These are phyloP conservation scores for Yponomeuta sedellus DNA, from an alignment of 2,888 invertebrate species.

Conservation along the genomic window DNA sequence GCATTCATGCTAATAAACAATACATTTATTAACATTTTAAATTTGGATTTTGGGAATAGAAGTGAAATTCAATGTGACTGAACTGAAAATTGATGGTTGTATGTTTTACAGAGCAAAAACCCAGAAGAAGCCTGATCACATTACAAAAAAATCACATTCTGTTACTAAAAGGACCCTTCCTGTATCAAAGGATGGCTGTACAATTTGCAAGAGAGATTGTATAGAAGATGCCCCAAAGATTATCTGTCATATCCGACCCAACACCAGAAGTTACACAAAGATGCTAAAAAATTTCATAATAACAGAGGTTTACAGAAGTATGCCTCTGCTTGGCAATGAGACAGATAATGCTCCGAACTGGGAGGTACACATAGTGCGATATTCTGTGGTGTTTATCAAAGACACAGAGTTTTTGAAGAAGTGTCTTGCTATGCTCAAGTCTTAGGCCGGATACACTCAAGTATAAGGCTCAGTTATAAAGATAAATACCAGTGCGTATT, in stretches of 20 bases:
- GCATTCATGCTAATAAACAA: no score
- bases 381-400: constrained; percentile 41
- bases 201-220: constrained; percentile 21
- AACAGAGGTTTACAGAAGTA: constrained; percentile 54
- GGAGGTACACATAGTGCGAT: constrained; percentile 54
- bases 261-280: constrained; percentile 43
- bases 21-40: no score
- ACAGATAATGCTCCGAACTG: constrained; percentile 46
- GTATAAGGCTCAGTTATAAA: no score
- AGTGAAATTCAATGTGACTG: no score
- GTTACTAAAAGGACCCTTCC: constrained; percentile 4
- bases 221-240: constrained; percentile 28
- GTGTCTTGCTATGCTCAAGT: background rate
- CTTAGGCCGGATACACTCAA: background rate
- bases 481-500: no score
- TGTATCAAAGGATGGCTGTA: constrained; percentile 12
- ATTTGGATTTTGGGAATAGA: no score
- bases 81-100: background rate
- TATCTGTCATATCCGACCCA: constrained; percentile 25
- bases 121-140: background rate
- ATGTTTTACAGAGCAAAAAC: background rate
- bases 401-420: constrained; percentile 15
- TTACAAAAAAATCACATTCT: constrained; percentile 16
- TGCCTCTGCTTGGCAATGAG: constrained; percentile 61
- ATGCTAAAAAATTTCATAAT: constrained; percentile 38